Evolutionary conservation across 1,140 invertebrate species (phyloP).

Genomic region (Drosophila parabipectinata): DNA sequence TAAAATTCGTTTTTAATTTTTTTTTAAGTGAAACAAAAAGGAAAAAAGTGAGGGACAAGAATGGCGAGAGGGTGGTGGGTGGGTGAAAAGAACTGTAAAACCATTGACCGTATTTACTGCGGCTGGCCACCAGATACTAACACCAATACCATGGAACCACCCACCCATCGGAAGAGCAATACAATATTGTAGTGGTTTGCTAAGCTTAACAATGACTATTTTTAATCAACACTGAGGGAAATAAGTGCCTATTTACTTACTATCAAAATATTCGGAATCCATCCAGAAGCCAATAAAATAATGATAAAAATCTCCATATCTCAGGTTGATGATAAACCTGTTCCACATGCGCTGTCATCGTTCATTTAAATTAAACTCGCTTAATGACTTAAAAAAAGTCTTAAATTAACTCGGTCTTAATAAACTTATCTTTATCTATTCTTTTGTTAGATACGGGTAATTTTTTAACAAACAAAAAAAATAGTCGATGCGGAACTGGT

Average conservation of each 20-base stretch:
- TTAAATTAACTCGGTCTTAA: slow-evolving; percentile 25
- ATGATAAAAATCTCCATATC: background rate
- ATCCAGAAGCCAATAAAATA: background rate
- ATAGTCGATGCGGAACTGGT: slow-evolving; percentile 3
- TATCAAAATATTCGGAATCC: background rate
- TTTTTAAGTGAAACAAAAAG: slow-evolving; percentile 26
- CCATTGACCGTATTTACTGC: slow-evolving; percentile 67
- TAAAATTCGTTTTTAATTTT: slow-evolving; percentile 60
- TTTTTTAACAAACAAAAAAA: slow-evolving; percentile 14
- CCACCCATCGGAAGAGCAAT: slow-evolving; percentile 28
- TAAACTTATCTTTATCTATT: slow-evolving; percentile 20
- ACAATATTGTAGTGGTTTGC: slow-evolving; percentile 79
- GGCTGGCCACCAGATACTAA: slow-evolving; percentile 42
- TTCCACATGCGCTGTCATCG: slow-evolving; percentile 25
- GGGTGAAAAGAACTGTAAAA: slow-evolving; percentile 77
- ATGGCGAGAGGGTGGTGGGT: background rate
- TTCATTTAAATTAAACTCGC: slow-evolving; percentile 37
- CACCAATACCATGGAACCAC: slow-evolving; percentile 9
- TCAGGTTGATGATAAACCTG: slow-evolving; percentile 21
- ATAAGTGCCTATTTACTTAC: background rate
- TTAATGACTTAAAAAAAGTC: slow-evolving; percentile 31
- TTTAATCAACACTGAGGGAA: slow-evolving; percentile 60
- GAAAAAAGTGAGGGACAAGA: slow-evolving; percentile 7
- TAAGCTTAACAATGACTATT: slow-evolving; percentile 76
- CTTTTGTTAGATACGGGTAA: slow-evolving; percentile 13